Percentiles rank a stretch among this genome's conserved stretches.
Conservation (phyloP, 2,797 vertebrate species). For the Sebastolobus alascanus region DNA sequence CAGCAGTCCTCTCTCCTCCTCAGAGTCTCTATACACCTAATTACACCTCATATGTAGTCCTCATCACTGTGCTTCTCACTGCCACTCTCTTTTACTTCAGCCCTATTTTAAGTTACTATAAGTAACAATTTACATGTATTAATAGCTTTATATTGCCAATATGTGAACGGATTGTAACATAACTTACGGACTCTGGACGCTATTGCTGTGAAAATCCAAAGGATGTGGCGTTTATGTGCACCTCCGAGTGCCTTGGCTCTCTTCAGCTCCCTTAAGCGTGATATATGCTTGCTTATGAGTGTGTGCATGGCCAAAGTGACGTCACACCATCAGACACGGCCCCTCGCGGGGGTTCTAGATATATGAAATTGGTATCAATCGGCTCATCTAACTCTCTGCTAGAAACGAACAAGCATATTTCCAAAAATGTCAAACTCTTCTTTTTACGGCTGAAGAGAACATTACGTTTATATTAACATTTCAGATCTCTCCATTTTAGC, state of each 20-base stretch:
- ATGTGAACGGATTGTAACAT: neutral
- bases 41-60: slow-evolving; percentile 36
- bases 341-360: too few relatives aligned
- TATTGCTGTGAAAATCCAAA: neutral
- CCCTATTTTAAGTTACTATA: neutral
- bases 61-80: neutral
- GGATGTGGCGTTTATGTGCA: neutral
- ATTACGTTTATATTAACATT: neutral
- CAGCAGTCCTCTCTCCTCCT: slow-evolving; percentile 43
- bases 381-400: too few relatives aligned
- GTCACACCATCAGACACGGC: too few relatives aligned
- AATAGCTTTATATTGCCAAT: too few relatives aligned
- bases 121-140: neutral
- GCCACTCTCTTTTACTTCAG: slow-evolving; percentile 11
- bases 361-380: too few relatives aligned
- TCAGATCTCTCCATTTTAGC: neutral
- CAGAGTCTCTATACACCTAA: slow-evolving; percentile 27
- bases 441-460: neutral
- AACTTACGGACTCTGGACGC: neutral
- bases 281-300: too few relatives aligned
- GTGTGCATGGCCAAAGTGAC: too few relatives aligned
- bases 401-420: too few relatives aligned
- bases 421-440: neutral
- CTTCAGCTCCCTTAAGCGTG: neutral
- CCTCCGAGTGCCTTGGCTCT: neutral